Conservation (phyloP, 2,797 vertebrate genomes). For the Crocodylus rhombifer region DNA sequence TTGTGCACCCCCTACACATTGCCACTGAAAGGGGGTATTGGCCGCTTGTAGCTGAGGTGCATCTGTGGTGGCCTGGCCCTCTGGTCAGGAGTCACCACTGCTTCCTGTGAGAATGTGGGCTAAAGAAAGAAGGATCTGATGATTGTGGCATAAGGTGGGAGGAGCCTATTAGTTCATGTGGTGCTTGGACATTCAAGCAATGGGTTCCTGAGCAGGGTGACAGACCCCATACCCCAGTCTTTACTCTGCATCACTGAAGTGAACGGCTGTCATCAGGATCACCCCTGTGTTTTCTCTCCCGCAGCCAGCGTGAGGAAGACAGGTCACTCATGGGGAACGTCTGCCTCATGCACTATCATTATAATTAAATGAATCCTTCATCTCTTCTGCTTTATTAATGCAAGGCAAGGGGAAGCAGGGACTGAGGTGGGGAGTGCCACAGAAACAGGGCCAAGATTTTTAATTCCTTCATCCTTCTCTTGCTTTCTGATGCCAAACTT, state of each 20-base stretch:
- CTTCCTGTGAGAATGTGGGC: neutral
- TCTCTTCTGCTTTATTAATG: rapidly evolving
- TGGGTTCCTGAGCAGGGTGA: neutral
- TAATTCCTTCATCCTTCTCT: neutral
- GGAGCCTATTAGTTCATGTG: neutral
- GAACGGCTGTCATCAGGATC: rapidly evolving
- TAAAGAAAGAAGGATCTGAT: neutral
- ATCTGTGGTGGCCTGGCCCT: neutral
- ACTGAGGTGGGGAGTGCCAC: neutral
- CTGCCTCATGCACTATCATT: neutral
- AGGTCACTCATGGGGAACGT: neutral
- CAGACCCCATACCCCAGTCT: neutral
- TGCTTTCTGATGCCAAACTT: neutral
- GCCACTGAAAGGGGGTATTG: too few relatives aligned
- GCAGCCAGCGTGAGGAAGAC: neutral
- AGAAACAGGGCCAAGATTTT: neutral
- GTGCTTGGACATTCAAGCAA: neutral
- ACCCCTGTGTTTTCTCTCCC: rapidly evolving
- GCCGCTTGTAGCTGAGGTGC: neutral
- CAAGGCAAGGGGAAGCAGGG: neutral
- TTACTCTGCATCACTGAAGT: rapidly evolving
- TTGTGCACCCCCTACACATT: too few relatives aligned
- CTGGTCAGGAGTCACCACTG: neutral
- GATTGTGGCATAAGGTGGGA: neutral
- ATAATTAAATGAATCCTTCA: conserved; percentile 25